Evolutionary conservation across 1,140 invertebrate genomes (phyloP).

Genomic region (Drosophila oshimai): DNA sequence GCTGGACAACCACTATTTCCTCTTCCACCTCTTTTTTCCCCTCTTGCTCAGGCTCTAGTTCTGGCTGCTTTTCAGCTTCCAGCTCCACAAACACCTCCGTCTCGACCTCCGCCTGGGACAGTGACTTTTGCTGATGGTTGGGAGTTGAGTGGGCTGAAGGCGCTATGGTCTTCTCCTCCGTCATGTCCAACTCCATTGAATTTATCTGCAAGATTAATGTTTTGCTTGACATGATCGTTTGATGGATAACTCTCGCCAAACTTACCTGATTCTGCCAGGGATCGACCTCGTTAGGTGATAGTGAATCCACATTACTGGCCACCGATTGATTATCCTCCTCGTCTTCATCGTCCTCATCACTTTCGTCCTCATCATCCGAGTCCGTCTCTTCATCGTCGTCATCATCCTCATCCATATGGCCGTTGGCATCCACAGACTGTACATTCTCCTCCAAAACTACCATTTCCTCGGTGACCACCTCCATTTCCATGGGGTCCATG

Average conservation of each 20-base stretch:
- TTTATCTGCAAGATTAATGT: not conserved
- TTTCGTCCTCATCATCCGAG: constrained; percentile 1
- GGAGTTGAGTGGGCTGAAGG: constrained; percentile 44
- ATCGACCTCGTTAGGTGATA: not conserved
- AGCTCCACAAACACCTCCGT: not conserved
- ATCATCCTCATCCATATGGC: constrained; percentile 24
- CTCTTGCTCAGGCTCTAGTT: not conserved
- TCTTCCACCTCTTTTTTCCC: not conserved
- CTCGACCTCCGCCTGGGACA: not conserved
- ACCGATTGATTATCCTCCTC: not conserved
- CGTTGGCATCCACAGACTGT: constrained; percentile 26
- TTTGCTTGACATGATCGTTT: not conserved
- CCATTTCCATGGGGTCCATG: constrained; percentile 45
- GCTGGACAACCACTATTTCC: not conserved
- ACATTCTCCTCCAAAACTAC: constrained; percentile 10
- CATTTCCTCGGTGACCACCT: constrained; percentile 44
- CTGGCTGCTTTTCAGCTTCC: not conserved
- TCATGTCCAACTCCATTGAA: constrained; percentile 2
- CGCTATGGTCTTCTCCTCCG: constrained; percentile 8
- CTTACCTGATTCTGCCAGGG: constrained; percentile 32
- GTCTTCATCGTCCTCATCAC: constrained; percentile 8
- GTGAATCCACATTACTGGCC: constrained; percentile 21
- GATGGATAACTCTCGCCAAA: not conserved
- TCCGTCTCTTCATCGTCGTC: constrained; percentile 4
- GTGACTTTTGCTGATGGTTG: constrained; percentile 7